Evolutionary conservation across 1,140 invertebrate genomes (phyloP).

Genomic region (Bradysia coprophila): DNA sequence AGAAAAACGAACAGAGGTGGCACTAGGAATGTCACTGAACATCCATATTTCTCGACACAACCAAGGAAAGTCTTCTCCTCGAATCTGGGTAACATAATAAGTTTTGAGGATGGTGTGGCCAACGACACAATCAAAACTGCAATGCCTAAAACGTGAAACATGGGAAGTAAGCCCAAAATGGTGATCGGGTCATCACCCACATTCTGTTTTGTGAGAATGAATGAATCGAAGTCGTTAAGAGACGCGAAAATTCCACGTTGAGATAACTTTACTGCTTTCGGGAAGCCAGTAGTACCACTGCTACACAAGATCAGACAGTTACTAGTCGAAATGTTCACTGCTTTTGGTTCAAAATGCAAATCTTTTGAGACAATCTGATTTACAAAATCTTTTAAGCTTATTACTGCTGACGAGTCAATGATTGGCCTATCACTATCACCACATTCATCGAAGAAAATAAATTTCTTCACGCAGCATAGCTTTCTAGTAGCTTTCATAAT

Average conservation of each 20-base stretch:
- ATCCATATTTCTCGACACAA: slow-evolving; percentile 27
- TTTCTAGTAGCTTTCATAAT: slow-evolving; percentile 22
- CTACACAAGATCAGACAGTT: not conserved
- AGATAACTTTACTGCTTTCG: slow-evolving; percentile 63
- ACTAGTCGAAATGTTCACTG: not conserved
- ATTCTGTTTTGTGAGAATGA: not conserved
- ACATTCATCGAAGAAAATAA: slow-evolving; percentile 24
- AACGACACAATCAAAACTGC: slow-evolving; percentile 28
- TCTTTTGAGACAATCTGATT: slow-evolving; percentile 12
- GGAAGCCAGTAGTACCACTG: slow-evolving; percentile 43
- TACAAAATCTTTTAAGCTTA: slow-evolving; percentile 2
- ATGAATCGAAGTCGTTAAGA: not conserved
- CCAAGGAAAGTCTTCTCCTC: slow-evolving; percentile 43
- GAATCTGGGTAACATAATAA: slow-evolving; percentile 44
- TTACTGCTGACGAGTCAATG: not conserved
- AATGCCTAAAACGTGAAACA: slow-evolving; percentile 46
- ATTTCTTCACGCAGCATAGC: slow-evolving; percentile 24
- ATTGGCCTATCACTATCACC: slow-evolving; percentile 4
- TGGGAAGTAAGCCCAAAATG: slow-evolving; percentile 33
- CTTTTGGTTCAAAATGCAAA: not conserved
- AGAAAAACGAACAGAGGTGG: slow-evolving; percentile 43
- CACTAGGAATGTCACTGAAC: slow-evolving; percentile 37
- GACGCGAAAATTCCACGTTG: not conserved
- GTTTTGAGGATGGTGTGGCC: slow-evolving; percentile 25
- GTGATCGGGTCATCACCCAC: not conserved